A percentile compares a stretch with the other conserved stretches of the same genome.
Conservation (phyloP, 1,140 invertebrate genomes). For the Apis florea region DNA sequence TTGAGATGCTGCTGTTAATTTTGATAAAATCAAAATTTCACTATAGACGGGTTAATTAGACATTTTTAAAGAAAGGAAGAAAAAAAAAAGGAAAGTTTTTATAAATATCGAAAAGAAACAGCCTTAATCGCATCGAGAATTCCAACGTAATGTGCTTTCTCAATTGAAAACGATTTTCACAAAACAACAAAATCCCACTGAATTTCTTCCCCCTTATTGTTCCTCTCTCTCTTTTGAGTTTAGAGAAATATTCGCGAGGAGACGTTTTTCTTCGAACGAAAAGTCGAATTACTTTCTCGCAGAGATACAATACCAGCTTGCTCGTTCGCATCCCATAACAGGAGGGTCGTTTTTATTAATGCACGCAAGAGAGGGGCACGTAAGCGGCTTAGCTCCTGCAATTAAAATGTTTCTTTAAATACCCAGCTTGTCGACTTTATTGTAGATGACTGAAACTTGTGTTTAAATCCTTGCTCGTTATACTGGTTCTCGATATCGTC, state of each 20-base stretch:
- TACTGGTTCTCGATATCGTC: conserved; percentile 5
- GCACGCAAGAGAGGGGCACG: conserved; percentile 65
- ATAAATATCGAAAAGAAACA: neutral
- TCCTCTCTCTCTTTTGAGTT: neutral
- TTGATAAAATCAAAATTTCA: no score
- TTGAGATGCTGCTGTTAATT: no score
- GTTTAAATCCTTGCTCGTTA: conserved; percentile 61
- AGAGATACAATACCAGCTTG: conserved; percentile 40
- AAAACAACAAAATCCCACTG: no score
- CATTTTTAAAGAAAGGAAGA: no score
- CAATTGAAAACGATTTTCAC: neutral
- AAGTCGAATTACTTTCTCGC: conserved; percentile 62
- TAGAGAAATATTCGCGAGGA: neutral
- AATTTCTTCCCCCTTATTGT: neutral
- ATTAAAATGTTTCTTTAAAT: conserved; percentile 80
- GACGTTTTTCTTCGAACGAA: conserved; percentile 21
- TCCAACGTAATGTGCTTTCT: neutral
- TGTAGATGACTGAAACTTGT: conserved; percentile 53
- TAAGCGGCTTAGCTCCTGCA: conserved; percentile 78
- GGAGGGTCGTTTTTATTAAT: conserved; percentile 73
- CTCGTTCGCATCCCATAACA: conserved; percentile 46
- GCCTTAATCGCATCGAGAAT: neutral
- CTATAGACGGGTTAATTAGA: no score
- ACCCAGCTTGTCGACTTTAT: conserved; percentile 59
- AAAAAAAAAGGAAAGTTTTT: no score